phyloP scores from a whole-genome alignment of 2,888 invertebrate genomes.

The Electrophaes corylata region DNA sequence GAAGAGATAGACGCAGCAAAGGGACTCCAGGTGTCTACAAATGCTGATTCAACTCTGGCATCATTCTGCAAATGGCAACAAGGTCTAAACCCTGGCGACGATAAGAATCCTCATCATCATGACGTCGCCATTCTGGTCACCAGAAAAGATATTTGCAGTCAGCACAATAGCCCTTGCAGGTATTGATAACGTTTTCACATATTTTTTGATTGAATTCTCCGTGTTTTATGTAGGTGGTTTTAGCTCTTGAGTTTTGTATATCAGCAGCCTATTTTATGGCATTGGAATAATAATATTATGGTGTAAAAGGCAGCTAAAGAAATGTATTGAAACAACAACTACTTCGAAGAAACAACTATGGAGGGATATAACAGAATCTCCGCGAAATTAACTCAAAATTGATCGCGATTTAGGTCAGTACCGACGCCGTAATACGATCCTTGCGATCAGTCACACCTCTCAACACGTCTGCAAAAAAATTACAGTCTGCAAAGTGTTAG shows the following conservation, averaged over 20 bases:
- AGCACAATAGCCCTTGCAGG: constrained; percentile 82
- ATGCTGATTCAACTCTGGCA: constrained; percentile 92
- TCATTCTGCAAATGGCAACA: constrained; percentile 95
- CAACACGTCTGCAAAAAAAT: constrained; percentile 33
- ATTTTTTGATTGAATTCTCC: background rate
- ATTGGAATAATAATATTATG: background rate
- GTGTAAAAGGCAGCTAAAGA: background rate
- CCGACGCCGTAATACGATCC: constrained; percentile 31
- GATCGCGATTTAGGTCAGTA: constrained; percentile 28
- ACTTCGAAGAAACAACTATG: constrained; percentile 15
- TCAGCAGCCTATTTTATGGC: too few species aligned
- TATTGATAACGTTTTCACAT: constrained; percentile 51
- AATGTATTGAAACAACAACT: too few species aligned
- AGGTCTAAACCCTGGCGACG: constrained; percentile 88
- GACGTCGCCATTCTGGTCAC: constrained; percentile 95
- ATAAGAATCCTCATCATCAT: constrained; percentile 93
- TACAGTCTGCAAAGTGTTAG: constrained; percentile 53
- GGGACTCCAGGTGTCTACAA: constrained; percentile 89
- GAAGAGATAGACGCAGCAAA: constrained; percentile 86
- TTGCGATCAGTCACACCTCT: constrained; percentile 33
- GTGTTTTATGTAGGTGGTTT: background rate
- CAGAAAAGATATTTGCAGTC: constrained; percentile 89
- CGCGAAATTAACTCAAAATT: constrained; percentile 29
- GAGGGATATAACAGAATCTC: constrained; percentile 23
- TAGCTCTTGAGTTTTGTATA: too few species aligned